Evolutionary conservation across 2,113 vertebrate genomes (phyloP), one percentile per base, ranked within the genome.

Genomic region (Lagopus muta): DNA sequence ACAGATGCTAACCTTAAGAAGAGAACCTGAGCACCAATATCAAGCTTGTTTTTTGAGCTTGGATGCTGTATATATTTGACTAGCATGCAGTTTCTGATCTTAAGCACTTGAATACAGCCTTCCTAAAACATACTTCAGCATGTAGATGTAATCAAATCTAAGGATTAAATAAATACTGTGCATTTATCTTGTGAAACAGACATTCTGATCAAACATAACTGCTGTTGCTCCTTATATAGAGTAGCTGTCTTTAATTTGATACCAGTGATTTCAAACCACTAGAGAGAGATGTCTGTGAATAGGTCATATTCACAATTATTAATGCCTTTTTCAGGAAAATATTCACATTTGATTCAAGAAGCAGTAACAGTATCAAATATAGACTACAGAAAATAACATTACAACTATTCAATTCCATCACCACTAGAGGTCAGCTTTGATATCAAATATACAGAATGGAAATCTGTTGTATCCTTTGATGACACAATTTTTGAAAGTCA

Each of bases 391-490:
- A 87, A 84, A 57, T 25, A 79, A 58, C 28, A 54, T 27, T 28
- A 32, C 21, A 82, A 66, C 38, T 76, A 7, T 88, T 94, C 40
- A 15, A n/a, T 52, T 73, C 13, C 20, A 11, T 67, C 85, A 24
- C 92, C 88, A 93, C 69, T 75, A 92, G 94, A 92, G 79, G 92
- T 80, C 93, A 93, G 65, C 17, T 88, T 83, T 79, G 36, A 77
- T 52, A 93, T 52, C 21, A 70, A 71, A 78, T 19, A 89, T 10
- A 40, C 6, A 60, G n/a, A 80, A 38, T 13, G 5, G 67, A 81
- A 72, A 65, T 25, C 19, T 32, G 4, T 14, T 48, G 77, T n/a
- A 27, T 69, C 30, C 40, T 86, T 75, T 61, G 11, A 82, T 13
- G 75, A 65, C 5, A 57, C 7, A 65, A 82, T 32, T 69, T 79